phyloP scores from a whole-genome alignment of 2,888 invertebrate genomes.

The Napeogenes sylphis region DNA sequence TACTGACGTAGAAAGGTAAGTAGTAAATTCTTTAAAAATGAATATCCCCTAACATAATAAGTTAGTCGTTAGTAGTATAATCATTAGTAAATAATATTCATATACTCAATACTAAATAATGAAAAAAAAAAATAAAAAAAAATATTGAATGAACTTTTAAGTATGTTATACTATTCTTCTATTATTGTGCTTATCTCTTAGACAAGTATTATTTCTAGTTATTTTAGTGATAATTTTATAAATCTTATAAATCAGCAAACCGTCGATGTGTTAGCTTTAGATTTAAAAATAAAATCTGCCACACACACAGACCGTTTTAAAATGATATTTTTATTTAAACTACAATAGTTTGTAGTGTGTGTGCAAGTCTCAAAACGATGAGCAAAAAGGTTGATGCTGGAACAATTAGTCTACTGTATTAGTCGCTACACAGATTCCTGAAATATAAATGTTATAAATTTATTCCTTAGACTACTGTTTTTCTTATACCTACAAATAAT shows the following conservation, averaged over 20 bases:
- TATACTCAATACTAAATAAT: no score
- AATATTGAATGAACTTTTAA: no score
- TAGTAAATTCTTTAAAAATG: no score
- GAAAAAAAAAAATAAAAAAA: no score
- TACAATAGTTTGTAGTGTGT: slow-evolving; percentile 19
- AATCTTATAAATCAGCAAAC: slow-evolving; percentile 56
- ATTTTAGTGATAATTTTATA: slow-evolving; percentile 20
- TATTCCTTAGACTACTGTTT: slow-evolving; percentile 12
- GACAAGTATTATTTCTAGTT: slow-evolving; percentile 13
- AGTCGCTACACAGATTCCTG: slow-evolving; percentile 30
- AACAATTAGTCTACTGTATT: slow-evolving; percentile 53
- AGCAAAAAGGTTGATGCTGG: slow-evolving; percentile 71
- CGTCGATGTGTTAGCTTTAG: slow-evolving; percentile 67
- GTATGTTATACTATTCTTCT: background rate
- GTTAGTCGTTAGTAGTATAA: no score
- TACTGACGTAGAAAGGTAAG: no score
- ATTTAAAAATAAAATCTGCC: slow-evolving; percentile 31
- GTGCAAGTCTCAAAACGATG: slow-evolving; percentile 15
- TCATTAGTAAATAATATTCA: no score
- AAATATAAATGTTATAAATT: slow-evolving; percentile 8
- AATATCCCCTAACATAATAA: no score
- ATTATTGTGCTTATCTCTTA: slow-evolving; percentile 10
- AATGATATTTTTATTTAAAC: slow-evolving; percentile 34
- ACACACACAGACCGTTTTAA: slow-evolving; percentile 15
- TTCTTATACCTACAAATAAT: no score